Conservation (phyloP, 2,797 vertebrate genomes). For the Leuciscus waleckii region DNA sequence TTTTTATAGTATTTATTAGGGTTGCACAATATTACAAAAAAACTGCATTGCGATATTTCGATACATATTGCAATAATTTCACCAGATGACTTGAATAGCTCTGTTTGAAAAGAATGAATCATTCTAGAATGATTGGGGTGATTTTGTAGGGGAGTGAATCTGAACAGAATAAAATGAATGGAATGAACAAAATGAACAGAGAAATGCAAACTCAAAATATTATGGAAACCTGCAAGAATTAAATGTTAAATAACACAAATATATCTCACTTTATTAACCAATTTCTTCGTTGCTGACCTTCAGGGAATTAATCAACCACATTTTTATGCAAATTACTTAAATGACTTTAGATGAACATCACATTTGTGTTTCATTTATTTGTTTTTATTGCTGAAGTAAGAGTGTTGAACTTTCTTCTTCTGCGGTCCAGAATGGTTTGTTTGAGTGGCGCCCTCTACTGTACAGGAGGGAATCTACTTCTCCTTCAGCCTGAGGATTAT, state of each 20-base stretch:
- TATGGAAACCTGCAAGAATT: background rate
- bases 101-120: no score
- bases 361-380: background rate
- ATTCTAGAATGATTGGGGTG: no score
- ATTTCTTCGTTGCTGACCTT: background rate
- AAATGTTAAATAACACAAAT: background rate
- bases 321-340: no score
- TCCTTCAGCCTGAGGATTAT: background rate
- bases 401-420: background rate
- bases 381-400: background rate
- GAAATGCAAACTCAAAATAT: background rate
- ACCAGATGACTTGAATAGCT: no score
- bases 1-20: no score
- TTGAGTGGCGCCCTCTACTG: background rate
- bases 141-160: no score
- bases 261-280: background rate
- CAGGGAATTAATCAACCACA: background rate
- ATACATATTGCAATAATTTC: no score
- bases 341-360: background rate
- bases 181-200: background rate
- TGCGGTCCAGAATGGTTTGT: background rate
- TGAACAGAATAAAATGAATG: no score
- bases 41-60: no score
- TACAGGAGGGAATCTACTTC: background rate
- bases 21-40: no score